Evolutionary conservation across 2,888 invertebrate species (phyloP).

Genomic region (Orthonychiurus folsomi): DNA sequence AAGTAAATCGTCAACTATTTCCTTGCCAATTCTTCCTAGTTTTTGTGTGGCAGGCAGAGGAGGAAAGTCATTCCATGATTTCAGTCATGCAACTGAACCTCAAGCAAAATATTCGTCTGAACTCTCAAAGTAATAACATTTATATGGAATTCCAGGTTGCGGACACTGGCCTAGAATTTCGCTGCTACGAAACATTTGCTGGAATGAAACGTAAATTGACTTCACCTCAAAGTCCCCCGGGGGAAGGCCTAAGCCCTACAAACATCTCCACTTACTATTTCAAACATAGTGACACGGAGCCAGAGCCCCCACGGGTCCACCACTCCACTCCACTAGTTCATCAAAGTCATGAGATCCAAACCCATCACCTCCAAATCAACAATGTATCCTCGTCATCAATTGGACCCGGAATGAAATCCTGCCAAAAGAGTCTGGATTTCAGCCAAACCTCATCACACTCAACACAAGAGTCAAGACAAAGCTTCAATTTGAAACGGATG

Average conservation of each 20-base stretch:
- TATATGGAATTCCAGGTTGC: conserved; percentile 38
- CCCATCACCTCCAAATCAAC: neutral
- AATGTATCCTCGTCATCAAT: conserved; percentile 2
- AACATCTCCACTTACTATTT: conserved; percentile 41
- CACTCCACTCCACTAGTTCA: neutral
- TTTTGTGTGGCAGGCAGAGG: too few relatives aligned
- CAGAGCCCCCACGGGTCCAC: too few relatives aligned
- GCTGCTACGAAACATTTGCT: conserved; percentile 32
- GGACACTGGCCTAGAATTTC: conserved; percentile 38
- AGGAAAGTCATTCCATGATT: too few relatives aligned
- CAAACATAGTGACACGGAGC: conserved; percentile 41
- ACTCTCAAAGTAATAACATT: too few relatives aligned
- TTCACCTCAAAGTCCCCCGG: conserved; percentile 26
- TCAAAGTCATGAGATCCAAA: conserved; percentile 2
- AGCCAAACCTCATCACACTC: conserved; percentile 31
- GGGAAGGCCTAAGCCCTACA: conserved; percentile 10
- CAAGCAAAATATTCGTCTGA: too few relatives aligned
- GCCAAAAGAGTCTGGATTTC: conserved; percentile 33
- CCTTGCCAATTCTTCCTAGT: too few relatives aligned
- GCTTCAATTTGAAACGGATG: neutral
- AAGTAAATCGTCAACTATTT: too few relatives aligned
- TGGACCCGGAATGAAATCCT: neutral
- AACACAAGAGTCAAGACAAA: neutral
- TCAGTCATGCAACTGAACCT: too few relatives aligned
- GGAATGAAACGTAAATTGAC: conserved; percentile 38